Percentiles rank a stretch among this genome's conserved stretches.
Evolutionary conservation across 2,113 vertebrate species (phyloP).

Genomic region (Phaethon lepturus): DNA sequence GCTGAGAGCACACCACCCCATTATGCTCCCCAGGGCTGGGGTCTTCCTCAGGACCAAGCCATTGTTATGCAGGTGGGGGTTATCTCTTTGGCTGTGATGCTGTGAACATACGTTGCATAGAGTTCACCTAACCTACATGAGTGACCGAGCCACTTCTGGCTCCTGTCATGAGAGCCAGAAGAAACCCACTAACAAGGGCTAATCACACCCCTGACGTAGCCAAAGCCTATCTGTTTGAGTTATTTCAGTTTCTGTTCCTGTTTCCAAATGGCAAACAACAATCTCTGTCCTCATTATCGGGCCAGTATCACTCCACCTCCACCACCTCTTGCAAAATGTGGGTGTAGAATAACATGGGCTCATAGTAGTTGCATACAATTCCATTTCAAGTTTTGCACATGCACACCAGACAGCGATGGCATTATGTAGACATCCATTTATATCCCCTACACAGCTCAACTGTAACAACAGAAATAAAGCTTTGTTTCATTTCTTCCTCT

Average conservation of each 20-base stretch:
- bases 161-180: background rate
- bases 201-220: background rate
- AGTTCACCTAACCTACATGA: background rate
- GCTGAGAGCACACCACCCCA: background rate
- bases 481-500: background rate
- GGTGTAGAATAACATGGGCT: background rate
- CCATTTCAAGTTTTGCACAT: background rate
- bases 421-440: background rate
- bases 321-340: slow-evolving; percentile 16
- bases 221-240: background rate
- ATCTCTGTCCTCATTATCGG: background rate
- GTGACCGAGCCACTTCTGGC: background rate
- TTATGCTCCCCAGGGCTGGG: background rate
- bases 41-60: background rate
- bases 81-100: background rate
- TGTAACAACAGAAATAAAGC: background rate
- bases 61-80: background rate
- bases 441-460: background rate
- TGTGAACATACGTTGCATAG: background rate
- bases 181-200: background rate
- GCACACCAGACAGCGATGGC: background rate
- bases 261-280: background rate
- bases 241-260: background rate
- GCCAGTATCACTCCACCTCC: background rate
- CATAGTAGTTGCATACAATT: background rate